Percentiles rank a stretch among this genome's conserved stretches.
These are phyloP conservation scores for Catalaphyllia jardinei DNA, from an alignment of 64 coral and sea anemone species.

Conservation along the genomic window DNA sequence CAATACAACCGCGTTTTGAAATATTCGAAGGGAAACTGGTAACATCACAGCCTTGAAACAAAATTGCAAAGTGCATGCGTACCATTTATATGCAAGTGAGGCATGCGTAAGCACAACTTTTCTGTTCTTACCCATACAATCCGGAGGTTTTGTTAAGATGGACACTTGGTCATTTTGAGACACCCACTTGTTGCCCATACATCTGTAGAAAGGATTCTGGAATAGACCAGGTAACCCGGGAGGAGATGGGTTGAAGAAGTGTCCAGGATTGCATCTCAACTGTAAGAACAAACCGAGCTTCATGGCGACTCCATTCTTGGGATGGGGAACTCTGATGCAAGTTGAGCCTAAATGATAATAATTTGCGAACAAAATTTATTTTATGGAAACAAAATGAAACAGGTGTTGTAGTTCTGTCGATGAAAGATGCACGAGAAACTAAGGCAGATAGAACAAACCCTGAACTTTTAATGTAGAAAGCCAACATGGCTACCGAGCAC, in stretches of 20 bases:
- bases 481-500: too few species aligned
- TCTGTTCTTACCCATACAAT: conserved; percentile 70
- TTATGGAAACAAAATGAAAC: too few species aligned
- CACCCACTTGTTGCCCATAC: conserved; percentile 45
- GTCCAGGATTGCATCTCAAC: conserved; percentile 50
- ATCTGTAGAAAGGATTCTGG: conserved; percentile 19
- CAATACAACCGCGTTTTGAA: too few species aligned
- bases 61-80: too few species aligned
- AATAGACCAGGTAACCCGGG: neutral
- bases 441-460: too few species aligned
- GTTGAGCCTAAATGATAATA: conserved; percentile 14
- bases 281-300: neutral
- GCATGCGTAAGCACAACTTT: neutral
- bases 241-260: conserved; percentile 64
- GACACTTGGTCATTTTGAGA: neutral
- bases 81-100: neutral
- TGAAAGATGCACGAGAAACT: too few species aligned
- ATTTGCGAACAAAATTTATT: neutral
- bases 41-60: too few species aligned
- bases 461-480: too few species aligned
- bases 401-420: too few species aligned
- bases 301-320: conserved; percentile 53
- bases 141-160: conserved; percentile 55
- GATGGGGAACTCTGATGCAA: conserved; percentile 10
- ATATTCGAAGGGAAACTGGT: too few species aligned